Evolutionary conservation across 2,113 vertebrate species (phyloP), one percentile per base, ranked within the genome.

Genomic region (Nothobranchius kuhntae): DNA sequence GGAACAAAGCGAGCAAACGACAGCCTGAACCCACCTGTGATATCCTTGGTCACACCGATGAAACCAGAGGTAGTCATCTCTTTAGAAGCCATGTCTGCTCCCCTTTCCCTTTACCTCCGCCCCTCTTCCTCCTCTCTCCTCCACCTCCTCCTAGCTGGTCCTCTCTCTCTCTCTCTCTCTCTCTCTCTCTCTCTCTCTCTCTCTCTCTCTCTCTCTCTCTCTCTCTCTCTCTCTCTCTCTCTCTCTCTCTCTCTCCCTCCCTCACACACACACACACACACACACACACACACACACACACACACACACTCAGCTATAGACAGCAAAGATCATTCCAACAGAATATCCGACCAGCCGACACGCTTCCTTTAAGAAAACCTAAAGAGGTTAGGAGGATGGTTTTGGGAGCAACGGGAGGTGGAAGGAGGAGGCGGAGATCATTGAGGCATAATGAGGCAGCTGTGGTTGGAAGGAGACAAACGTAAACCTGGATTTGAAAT

Each of bases 51-150:
- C 62, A 92, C 82, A 75, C 83, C 86, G 56, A 87, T 69, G 83
- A 92, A 92, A 81, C 86, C 83, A 75, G 81, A 80, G 80, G 84
- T 82, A 38, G 88, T 73, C 75, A 89, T 86, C 81, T 92, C 91
- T 77, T 89, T 92, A 71, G 91, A 88, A 91, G 92, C 92, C 92
- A 93, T 93, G 83, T 90, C 91, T 86, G 83, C 65, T 83, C 65
- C 84, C 64, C 72, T 81, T 24, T 82, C 71, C 76, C 73, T 38
- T 65, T 47, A 53, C 77, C 77, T 57, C 71, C 78, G 80, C 70
- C 56, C 80, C 67, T 75, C 67, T 50, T 47, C 10, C 53, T 46
- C 38, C 38, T 40, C 38, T 40, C 38, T 40, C 38, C 65, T 68
- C 72, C 56, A 21, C 15, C 59, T 51, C 58, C 61, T 71, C 57